Base-by-base conservation (phyloP, 2,888 invertebrate genomes). In the Noctua janthina region DNA sequence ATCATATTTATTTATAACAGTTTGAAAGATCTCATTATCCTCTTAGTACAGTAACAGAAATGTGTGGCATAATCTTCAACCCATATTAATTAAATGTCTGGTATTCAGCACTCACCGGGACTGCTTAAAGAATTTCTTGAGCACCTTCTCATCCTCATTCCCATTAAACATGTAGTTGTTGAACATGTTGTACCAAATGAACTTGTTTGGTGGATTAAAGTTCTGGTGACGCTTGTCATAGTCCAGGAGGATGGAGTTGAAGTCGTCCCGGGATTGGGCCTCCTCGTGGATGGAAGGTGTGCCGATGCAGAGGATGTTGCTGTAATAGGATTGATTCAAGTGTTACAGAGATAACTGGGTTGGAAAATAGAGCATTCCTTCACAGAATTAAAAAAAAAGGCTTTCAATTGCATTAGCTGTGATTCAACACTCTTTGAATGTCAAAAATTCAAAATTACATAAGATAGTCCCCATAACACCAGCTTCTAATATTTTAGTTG, bases 171-270 rank as follows among this genome's bases (percentile, higher is more conserved):
- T 98, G 92, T 98, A 98, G 94, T 99, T 98, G 92, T 99, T 99
- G 92, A 99, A 99, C 97, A 99, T 98, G 94, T 99, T 99, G 95
- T 98, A 99, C 97, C 98, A 98, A 51, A 98, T 97, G 91, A 98
- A 99, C 90, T 98, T 97, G 23, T 97, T 92, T 0, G 98, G 97
- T 0, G 97, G 96, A 87, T 98, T 97, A 91, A 98, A 98, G 87
- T 96, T 96, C 79, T 97, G 97, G 92, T 98, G 97, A 91, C 99
- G 97, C 54, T 97, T 97, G 94, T 99, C 99, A 85, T 98, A 97
- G 93, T 99, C 99, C 64, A 99, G 93, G 2, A 99, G 96, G 70
- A 99, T 96, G 70, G 98, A 98, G 7, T 93, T 93, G 79, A 95
- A 94, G 23, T 96, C 95, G 0, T 93, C 88, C 59, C 90, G 87